phyloP scores from a whole-genome alignment of 2,888 invertebrate species.

The Amblyjoppa proteus region DNA sequence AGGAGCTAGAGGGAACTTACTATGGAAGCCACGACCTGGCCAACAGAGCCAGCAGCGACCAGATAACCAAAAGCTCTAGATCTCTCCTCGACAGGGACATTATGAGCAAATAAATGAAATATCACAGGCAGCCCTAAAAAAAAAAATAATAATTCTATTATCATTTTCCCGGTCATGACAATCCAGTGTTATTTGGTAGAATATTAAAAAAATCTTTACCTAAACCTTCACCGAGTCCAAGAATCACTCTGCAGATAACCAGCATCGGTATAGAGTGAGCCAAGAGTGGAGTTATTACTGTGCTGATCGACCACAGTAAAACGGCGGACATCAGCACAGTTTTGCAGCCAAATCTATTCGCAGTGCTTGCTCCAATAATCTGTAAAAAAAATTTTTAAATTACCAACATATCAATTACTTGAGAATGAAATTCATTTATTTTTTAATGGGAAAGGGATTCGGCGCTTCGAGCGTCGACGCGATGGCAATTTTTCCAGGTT shows the following conservation, averaged over 20 bases:
- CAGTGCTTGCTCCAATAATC: constrained; percentile 90
- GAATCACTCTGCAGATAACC: constrained; percentile 88
- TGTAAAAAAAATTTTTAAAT: constrained; percentile 72
- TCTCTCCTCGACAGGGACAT: constrained; percentile 90
- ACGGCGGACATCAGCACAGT: constrained; percentile 89
- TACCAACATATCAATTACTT: not conserved
- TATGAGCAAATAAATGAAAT: constrained; percentile 91
- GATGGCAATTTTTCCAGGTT: constrained; percentile 87
- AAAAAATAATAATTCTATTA: not conserved
- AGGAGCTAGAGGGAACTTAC: constrained; percentile 79
- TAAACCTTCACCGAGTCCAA: constrained; percentile 91
- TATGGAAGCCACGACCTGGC: constrained; percentile 91
- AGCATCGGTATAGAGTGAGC: constrained; percentile 89
- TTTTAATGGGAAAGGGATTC: too few species aligned
- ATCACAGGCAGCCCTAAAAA: constrained; percentile 90
- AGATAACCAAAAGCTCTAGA: constrained; percentile 91
- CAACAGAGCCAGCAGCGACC: constrained; percentile 90
- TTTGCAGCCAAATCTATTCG: constrained; percentile 89
- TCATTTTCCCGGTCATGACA: not conserved
- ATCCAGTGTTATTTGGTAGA: not conserved
- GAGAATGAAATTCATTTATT: not conserved
- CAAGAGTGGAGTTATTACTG: constrained; percentile 89
- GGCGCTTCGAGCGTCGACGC: too few species aligned
- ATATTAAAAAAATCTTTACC: constrained; percentile 84
- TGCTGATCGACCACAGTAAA: constrained; percentile 90